Evolutionary conservation across 2,797 vertebrate genomes (phyloP), one percentile per base, ranked within the genome.

Genomic region (Microctenopoma steveboyesi): DNA sequence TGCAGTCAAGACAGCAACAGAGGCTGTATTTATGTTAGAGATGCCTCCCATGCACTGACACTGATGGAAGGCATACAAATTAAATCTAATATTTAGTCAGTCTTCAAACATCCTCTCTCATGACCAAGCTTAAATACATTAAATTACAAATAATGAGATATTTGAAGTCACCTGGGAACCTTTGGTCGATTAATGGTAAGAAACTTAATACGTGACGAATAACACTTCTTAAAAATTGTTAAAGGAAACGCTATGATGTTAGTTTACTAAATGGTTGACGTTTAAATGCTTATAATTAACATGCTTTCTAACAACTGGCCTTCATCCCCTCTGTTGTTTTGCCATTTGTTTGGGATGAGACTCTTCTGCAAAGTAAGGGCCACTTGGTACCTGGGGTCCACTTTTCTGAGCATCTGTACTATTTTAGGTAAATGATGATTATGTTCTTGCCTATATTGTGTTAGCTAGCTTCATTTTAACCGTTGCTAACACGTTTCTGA

Each of bases 391-490:
- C 18, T 18, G 18, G 18, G 18, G 33, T 8, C 33, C 33, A 35
- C 7, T 35, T 35, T 35, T 35, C 7, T 8, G 7, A 35, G 7
- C 33, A 9, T 35, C 33, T 35, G 33, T 35, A 35, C 7, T 35
- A 35, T 35, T 6, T 9, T 8, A 0, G 7, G 7, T 35, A 35
- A 11, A 25, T 0, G 0, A 28, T 14, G 7, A 2, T 8, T 35
- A 1, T 0, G 2, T 18, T 13, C 10, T 54, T 5, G 5, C 14
- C 40, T 35, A 18, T 7, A 25, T 0, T 0, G 8, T 1, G n/a
- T 16, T 46, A 28, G 49, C 42, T 54, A 18, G n/a, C 55, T 27
- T 42, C 4, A 13, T 7, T 14, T 11, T 46, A 54, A n/a, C 43
- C 15, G 30, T 50, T 64, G 47, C 15, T 16, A 16, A 16, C 3